Conservation (phyloP, 2,113 vertebrate species). For the Antigone vipio region DNA sequence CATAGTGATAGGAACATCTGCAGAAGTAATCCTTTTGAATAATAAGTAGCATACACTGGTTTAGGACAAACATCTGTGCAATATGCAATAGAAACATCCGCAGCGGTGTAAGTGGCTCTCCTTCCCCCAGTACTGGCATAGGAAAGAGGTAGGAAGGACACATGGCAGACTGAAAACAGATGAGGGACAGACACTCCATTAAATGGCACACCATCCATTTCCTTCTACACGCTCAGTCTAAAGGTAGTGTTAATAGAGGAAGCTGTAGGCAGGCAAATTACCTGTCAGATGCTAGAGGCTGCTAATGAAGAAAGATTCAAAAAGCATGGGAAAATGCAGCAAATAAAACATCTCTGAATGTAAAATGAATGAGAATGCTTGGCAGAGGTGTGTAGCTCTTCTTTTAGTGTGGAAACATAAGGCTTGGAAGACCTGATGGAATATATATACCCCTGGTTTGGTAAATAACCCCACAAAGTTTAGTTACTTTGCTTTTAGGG, state of each 20-base stretch:
- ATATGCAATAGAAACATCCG: neutral
- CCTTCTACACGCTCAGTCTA: neutral
- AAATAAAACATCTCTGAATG: neutral
- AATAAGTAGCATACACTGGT: neutral
- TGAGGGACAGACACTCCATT: neutral
- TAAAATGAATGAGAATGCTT: neutral
- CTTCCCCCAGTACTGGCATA: neutral
- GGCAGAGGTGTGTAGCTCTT: neutral
- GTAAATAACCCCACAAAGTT: neutral
- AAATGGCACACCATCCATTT: slow-evolving; percentile 15
- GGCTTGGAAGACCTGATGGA: neutral
- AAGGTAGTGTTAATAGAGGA: neutral
- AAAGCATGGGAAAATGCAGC: neutral
- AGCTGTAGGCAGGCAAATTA: slow-evolving; percentile 45
- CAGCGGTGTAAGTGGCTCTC: neutral
- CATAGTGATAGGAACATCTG: neutral
- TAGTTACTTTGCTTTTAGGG: neutral
- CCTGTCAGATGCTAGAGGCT: slow-evolving; percentile 33
- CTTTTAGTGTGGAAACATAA: neutral
- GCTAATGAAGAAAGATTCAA: slow-evolving; percentile 46
- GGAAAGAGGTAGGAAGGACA: neutral
- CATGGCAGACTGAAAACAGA: neutral
- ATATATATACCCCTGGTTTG: neutral
- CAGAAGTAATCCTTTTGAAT: neutral
- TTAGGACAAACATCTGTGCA: neutral